Conservation (phyloP, 2,797 vertebrate species). For the Ibycter americanus region DNA sequence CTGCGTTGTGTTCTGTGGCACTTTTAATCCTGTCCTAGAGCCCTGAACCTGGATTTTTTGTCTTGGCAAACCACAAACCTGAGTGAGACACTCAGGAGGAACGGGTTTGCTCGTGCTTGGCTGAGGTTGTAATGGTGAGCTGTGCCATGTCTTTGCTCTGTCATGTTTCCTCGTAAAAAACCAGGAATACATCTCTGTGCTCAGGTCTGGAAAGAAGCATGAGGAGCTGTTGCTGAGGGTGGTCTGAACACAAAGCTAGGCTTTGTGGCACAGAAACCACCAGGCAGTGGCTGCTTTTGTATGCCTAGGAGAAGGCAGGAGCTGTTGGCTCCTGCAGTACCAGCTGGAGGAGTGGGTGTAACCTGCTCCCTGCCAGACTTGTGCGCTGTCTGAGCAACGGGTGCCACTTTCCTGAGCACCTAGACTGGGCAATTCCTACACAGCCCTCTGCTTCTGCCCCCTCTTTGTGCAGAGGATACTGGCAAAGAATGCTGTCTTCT, state of each 20-base stretch:
- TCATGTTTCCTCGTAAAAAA: neutral
- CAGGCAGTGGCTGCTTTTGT: neutral
- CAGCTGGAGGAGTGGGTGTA: neutral
- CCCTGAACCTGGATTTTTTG: neutral
- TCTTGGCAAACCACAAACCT: neutral
- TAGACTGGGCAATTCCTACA: neutral
- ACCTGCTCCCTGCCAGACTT: neutral
- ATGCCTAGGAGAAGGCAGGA: neutral
- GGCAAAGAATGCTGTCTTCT: neutral
- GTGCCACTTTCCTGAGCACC: neutral
- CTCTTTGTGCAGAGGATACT: neutral
- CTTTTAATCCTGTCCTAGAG: neutral
- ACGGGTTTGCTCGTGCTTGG: neutral
- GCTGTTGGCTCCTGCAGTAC: neutral
- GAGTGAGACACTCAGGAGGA: neutral
- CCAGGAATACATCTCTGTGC: neutral
- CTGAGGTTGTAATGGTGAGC: neutral
- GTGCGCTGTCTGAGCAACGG: neutral
- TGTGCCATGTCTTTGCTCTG: neutral
- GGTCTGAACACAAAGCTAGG: neutral
- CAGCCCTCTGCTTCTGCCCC: neutral
- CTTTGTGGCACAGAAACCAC: neutral
- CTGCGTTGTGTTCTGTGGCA: neutral
- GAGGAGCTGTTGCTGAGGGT: neutral
- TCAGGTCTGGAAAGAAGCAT: neutral